phyloP scores from a whole-genome alignment of 2,113 vertebrate genomes.

The Albula goreensis region DNA sequence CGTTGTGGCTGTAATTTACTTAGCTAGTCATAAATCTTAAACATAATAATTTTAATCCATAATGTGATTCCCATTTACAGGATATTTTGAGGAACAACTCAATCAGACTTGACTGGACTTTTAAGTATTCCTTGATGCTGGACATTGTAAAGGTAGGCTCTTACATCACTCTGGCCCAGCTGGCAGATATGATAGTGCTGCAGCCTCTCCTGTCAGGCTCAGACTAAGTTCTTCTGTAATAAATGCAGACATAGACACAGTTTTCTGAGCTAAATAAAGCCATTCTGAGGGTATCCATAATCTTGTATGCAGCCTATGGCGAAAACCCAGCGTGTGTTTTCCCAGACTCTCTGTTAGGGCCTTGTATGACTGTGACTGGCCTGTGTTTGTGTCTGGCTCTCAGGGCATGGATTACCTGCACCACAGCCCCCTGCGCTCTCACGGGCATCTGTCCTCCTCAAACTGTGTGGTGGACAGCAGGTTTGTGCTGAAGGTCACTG shows the following conservation, averaged over 20 bases:
- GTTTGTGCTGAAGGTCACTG: slow-evolving; percentile 54
- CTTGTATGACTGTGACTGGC: neutral
- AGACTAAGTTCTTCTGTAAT: neutral
- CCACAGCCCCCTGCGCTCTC: slow-evolving; percentile 43
- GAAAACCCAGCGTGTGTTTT: too few species aligned
- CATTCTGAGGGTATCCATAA: too few species aligned
- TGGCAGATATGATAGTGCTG: too few species aligned
- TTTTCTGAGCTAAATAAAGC: too few species aligned
- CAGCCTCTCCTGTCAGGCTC: too few species aligned
- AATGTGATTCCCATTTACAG: slow-evolving; percentile 22
- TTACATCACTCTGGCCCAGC: neutral
- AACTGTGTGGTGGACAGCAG: slow-evolving; percentile 57
- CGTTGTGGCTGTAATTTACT: neutral
- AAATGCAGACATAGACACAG: neutral
- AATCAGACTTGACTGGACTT: slow-evolving; percentile 51
- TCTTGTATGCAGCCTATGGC: too few species aligned
- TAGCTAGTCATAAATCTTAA: neutral
- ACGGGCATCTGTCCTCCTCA: slow-evolving; percentile 46
- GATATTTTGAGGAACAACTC: slow-evolving; percentile 50
- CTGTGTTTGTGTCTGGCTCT: neutral
- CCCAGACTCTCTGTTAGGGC: neutral
- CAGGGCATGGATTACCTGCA: slow-evolving; percentile 55
- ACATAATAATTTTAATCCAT: neutral
- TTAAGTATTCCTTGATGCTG: slow-evolving; percentile 51
- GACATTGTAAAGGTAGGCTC: slow-evolving; percentile 48